Evolutionary conservation across 2,888 invertebrate species (phyloP), one percentile per base, ranked within the genome.

Genomic region (Melolontha melolontha): DNA sequence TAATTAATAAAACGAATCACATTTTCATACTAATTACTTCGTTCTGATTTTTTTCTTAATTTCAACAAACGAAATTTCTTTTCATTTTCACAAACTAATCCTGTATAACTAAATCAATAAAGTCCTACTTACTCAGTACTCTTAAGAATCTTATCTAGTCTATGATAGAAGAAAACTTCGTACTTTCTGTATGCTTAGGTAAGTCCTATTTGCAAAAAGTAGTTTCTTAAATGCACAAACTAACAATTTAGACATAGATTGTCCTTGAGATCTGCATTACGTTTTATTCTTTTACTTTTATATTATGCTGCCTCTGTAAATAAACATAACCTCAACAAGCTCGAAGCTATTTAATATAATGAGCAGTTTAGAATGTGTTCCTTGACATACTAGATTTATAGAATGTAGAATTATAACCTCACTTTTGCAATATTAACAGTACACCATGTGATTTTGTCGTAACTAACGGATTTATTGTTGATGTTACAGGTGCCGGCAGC

Each of bases 401-500:
- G 22, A 16, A 1, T 22, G 51, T 51, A 51, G 51, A 51, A 51
- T 51, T 51, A 14, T 14, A 51, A 51, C 29, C 51, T 27, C 51
- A 34, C 34, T 8, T 34, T 34, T 34, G 34, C 34, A 34, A 34
- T 34, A 10, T 34, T 34, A 34, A 34, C 34, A 34, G 34, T 34
- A 6, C 34, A 10, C 6, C 22, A 6, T 34, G 34, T 10, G 34
- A 6, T 34, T 34, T 34, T 34, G 10, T 34, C 7, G 1, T 10
- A 8, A 10, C 34, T 34, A 34, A 22, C 22, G 22, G 22, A 34
- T 34, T n/a, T 34, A 34, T 6, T 34, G 34, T 34, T 34, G 34
- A 51, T 73, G 51, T 85, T 70, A 71, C 78, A 82, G 81, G 82
- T 88, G 4, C 85, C 87, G 39, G 88, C 88, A 63, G 85, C 86